phyloP scores from a whole-genome alignment of 2,113 vertebrate genomes.

The Stercorarius parasiticus region DNA sequence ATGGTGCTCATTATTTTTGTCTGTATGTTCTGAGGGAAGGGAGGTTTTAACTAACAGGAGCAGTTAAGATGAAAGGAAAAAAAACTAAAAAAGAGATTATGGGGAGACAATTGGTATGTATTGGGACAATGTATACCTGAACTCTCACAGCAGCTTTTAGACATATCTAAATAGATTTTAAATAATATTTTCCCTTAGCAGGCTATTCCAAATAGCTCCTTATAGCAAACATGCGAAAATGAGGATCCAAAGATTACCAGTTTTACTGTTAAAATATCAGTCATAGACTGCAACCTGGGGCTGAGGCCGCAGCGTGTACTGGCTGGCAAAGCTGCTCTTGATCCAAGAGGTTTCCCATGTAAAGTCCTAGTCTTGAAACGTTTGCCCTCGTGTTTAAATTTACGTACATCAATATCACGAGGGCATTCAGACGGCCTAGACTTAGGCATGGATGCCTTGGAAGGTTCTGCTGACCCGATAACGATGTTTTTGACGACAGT shows the following conservation, averaged over 20 bases:
- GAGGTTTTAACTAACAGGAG: neutral
- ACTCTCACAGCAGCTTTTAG: neutral
- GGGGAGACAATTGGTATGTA: neutral
- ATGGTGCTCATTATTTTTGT: neutral
- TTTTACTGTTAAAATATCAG: neutral
- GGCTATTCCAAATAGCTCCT: neutral
- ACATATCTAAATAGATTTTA: neutral
- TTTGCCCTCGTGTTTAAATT: neutral
- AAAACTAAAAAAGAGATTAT: neutral
- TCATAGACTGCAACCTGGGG: neutral
- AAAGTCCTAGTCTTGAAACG: neutral
- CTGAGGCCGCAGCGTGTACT: neutral
- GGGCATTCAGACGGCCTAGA: neutral
- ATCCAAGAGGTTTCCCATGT: neutral
- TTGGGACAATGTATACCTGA: neutral
- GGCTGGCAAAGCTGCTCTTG: neutral
- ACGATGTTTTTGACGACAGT: neutral
- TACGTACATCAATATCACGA: neutral
- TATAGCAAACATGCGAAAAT: accelerated
- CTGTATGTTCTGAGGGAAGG: neutral
- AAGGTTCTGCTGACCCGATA: neutral
- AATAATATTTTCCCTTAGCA: neutral
- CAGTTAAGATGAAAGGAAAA: neutral
- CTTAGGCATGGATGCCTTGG: neutral
- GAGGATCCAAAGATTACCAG: neutral